Conservation (phyloP, 2,888 invertebrate genomes). For the Anthrax anthrax region DNA sequence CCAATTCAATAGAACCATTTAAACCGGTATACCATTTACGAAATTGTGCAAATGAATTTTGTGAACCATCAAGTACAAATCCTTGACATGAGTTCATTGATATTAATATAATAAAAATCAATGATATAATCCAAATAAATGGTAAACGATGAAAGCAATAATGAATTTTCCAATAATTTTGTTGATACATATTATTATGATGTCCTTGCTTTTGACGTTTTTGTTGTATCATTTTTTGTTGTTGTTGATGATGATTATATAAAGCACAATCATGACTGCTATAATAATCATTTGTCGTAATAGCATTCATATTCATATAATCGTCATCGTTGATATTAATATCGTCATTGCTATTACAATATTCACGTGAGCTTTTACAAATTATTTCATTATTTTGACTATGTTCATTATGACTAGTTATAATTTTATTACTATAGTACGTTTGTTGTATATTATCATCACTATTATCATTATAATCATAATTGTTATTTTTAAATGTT, state of each 20-base stretch:
- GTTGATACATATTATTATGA: background rate
- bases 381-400: no score
- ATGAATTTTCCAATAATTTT: background rate
- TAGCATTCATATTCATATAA: no score
- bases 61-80: conserved; percentile 72
- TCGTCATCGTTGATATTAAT: no score
- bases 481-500: background rate
- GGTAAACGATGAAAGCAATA: background rate
- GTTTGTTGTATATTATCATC: background rate
- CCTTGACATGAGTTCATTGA: conserved; percentile 26
- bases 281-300: no score
- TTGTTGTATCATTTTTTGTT: no score
- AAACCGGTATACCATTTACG: conserved; percentile 87
- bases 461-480: background rate
- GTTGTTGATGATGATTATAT: no score
- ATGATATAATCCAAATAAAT: background rate
- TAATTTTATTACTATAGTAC: no score
- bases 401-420: no score
- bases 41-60: conserved; percentile 81
- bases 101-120: background rate
- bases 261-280: no score
- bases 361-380: no score
- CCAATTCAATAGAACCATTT: conserved; percentile 82
- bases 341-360: no score
- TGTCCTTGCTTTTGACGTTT: background rate